A percentile compares a stretch with the other conserved stretches of the same genome.
Evolutionary conservation across 2,888 invertebrate genomes (phyloP).

Genomic region (Campoplex capitator): DNA sequence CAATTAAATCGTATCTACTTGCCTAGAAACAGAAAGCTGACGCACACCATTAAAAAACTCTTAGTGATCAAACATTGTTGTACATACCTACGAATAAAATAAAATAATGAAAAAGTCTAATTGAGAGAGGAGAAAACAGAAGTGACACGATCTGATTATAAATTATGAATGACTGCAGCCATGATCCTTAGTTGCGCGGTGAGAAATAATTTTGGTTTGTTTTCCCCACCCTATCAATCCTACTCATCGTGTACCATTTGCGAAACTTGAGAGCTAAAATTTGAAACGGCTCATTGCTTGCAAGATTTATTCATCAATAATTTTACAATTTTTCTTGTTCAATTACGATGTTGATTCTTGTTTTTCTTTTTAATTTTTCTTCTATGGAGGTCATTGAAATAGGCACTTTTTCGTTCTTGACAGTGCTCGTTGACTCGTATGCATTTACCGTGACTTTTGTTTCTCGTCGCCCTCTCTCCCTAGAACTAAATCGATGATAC

Average conservation of each 20-base stretch:
- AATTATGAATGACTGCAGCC: not conserved
- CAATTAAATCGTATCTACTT: conserved; percentile 47
- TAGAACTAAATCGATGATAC: conserved; percentile 54
- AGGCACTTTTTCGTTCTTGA: conserved; percentile 74
- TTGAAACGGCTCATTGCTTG: conserved; percentile 72
- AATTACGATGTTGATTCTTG: conserved; percentile 70
- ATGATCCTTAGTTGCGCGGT: not conserved
- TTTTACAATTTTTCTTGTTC: conserved; percentile 79
- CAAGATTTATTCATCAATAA: conserved; percentile 82
- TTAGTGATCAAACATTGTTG: conserved; percentile 53
- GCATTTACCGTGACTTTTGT: conserved; percentile 68
- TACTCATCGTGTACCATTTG: conserved; percentile 34
- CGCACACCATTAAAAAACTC: conserved; percentile 11
- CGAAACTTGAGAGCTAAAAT: conserved; percentile 29
- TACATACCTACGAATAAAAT: conserved; percentile 62
- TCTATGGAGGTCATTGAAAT: conserved; percentile 50
- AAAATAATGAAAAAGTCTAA: not conserved
- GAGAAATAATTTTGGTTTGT: not conserved
- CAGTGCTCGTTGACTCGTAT: conserved; percentile 76
- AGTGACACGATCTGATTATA: not conserved
- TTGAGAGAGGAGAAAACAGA: not conserved
- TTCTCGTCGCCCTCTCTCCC: conserved; percentile 44
- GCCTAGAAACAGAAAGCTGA: conserved; percentile 7
- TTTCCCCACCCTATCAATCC: not conserved
- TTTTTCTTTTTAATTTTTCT: conserved; percentile 70